A percentile compares a stretch with the other conserved stretches of the same genome.
phyloP scores from a whole-genome alignment of 2,113 vertebrate species.

The Dryoscopus gambensis region DNA sequence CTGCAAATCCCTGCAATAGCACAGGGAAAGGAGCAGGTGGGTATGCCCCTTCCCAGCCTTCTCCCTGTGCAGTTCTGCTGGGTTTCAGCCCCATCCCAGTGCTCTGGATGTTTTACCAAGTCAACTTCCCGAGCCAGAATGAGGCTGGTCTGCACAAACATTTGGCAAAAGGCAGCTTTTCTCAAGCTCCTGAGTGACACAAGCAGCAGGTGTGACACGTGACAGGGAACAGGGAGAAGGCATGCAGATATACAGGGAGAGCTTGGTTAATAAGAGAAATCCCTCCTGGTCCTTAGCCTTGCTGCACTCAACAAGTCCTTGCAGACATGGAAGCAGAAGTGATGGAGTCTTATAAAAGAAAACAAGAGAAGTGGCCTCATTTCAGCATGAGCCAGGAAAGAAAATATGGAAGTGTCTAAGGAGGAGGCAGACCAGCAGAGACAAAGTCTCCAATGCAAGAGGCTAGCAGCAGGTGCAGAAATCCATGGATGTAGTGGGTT shows the following conservation, averaged over 20 bases:
- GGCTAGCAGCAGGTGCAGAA: neutral
- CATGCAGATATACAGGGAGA: neutral
- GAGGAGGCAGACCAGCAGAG: neutral
- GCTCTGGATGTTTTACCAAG: neutral
- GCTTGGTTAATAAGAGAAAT: neutral
- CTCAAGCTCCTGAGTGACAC: neutral
- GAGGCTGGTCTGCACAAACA: neutral
- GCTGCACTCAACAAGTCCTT: neutral
- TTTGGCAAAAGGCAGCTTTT: neutral
- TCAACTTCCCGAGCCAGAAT: neutral
- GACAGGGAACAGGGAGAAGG: neutral
- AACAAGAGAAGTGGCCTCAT: neutral
- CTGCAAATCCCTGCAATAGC: neutral
- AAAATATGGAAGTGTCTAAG: neutral
- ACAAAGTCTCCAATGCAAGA: neutral
- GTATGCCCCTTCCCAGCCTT: neutral
- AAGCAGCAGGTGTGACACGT: rapidly evolving
- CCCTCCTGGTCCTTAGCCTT: neutral
- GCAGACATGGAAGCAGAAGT: neutral
- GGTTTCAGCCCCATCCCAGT: neutral
- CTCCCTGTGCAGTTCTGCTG: neutral
- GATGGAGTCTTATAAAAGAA: neutral
- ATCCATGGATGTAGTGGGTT: neutral
- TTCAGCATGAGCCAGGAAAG: neutral
- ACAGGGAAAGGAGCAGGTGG: neutral